A percentile compares a stretch with the other conserved stretches of the same genome.
Conservation (phyloP, 2,113 vertebrate genomes). For the Irena cyanogastra region DNA sequence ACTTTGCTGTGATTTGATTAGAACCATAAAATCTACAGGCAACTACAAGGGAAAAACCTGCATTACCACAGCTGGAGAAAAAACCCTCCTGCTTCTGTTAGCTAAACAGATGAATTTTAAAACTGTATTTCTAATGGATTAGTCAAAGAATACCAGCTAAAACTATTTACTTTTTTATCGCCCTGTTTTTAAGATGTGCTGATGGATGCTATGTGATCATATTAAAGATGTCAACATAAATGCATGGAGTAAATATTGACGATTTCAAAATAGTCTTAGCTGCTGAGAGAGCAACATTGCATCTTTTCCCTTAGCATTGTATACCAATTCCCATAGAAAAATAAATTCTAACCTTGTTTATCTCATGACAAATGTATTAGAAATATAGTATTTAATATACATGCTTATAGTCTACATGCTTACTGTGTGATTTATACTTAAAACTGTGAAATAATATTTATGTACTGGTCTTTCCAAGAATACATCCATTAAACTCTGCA, state of each 20-base stretch:
- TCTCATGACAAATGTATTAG: neutral
- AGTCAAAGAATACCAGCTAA: neutral
- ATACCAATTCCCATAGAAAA: neutral
- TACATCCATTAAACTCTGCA: neutral
- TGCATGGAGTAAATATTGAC: neutral
- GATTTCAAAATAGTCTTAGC: neutral
- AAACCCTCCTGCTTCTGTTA: neutral
- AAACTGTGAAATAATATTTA: neutral
- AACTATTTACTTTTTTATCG: neutral
- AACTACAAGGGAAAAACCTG: neutral
- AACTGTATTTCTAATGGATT: neutral
- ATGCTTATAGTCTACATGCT: neutral
- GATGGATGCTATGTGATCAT: neutral
- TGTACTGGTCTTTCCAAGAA: neutral
- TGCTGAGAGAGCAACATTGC: neutral
- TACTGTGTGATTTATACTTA: neutral
- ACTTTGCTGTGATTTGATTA: neutral
- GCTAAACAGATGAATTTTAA: neutral
- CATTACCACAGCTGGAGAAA: neutral
- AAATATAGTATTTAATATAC: neutral
- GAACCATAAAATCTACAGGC: neutral
- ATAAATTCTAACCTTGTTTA: neutral
- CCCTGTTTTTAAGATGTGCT: neutral
- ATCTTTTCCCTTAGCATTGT: neutral
- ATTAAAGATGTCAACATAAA: neutral